phyloP scores from a whole-genome alignment of 2,113 vertebrate genomes.

The Prionailurus bengalensis region DNA sequence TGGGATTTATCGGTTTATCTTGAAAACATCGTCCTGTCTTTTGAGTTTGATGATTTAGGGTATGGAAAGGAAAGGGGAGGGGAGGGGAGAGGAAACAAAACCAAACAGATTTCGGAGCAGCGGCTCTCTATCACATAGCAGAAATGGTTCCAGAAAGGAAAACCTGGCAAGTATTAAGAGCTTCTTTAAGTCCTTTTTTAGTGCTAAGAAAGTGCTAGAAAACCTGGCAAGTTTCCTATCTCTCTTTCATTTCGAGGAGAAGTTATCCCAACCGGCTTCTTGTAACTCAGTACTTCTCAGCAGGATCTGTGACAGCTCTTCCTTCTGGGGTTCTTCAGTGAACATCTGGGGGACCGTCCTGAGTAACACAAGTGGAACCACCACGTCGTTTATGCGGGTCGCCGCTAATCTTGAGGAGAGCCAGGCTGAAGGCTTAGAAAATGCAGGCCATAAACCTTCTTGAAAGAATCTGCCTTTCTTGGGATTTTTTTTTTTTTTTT shows the following conservation, averaged over 20 bases:
- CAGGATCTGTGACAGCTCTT: background rate
- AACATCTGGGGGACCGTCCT: background rate
- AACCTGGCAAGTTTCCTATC: conserved; percentile 10
- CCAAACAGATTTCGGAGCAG: background rate
- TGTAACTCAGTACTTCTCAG: background rate
- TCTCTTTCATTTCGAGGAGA: background rate
- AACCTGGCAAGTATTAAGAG: background rate
- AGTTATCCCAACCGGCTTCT: background rate
- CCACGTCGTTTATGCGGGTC: background rate
- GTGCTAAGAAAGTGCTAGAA: conserved; percentile 14
- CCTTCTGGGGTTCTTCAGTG: background rate
- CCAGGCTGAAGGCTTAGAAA: background rate
- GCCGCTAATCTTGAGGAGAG: background rate
- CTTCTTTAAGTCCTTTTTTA: conserved; percentile 34
- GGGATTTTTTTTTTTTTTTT: background rate
- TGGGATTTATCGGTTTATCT: conserved; percentile 13
- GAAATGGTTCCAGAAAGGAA: background rate
- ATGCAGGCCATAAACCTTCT: conserved; percentile 27
- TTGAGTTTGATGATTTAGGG: background rate
- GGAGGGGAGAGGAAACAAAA: too few relatives aligned
- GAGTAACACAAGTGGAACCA: background rate
- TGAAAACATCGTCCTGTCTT: conserved; percentile 14
- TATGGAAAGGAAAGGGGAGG: background rate
- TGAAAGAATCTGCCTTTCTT: background rate
- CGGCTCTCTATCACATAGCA: background rate